Base-by-base conservation (phyloP, 2,797 vertebrate species). In the Notolabrus celidotus region DNA sequence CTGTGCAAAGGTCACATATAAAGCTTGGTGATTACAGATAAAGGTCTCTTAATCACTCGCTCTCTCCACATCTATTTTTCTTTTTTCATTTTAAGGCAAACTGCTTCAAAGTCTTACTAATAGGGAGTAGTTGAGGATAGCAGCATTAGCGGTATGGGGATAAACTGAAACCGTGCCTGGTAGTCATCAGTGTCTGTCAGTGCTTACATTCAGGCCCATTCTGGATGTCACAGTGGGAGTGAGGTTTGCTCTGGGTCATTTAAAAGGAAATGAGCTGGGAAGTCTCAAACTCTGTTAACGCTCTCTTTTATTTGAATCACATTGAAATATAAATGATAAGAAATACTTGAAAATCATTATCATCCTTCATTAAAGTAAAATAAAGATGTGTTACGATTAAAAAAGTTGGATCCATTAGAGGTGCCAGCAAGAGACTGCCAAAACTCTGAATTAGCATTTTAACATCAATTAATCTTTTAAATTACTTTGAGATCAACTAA, bases 181-280 rank as follows among this genome's bases (percentile, higher is more conserved):
- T 80, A 73, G 80, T 71, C 70, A 75, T 85, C 77, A 71, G 31
- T 47, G 54, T 71, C 71, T 63, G 60, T 73, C 74, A 69, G 39
- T 19, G 16, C 15, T 49, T 41, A 71, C 70, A 45, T 20, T 65
- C 5, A 16, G 39, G 47, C 34, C 47, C 65, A 50, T 58, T 74
- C 46, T 63, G 15, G 42, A 12, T 23, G 56, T 39, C 58, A 67
- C 78, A 74, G 70, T 22, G 49, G 57, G 53, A 71, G 31, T 46
- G 59, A 69, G 25, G 46, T 57, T 68, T 72, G 64, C 79, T 83
- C 74, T 47, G 70, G 71, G 73, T 88, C 81, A 87, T 85, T 83
- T 84, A 23, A 76, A 67, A 50, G 47, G 68, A 83, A 84, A 87
- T 73, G 49, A 87, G 39, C 45, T n/a, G 2, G 16, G 41, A 72